Conservation (phyloP, 2,888 invertebrate species). For the Serripes groenlandicus region DNA sequence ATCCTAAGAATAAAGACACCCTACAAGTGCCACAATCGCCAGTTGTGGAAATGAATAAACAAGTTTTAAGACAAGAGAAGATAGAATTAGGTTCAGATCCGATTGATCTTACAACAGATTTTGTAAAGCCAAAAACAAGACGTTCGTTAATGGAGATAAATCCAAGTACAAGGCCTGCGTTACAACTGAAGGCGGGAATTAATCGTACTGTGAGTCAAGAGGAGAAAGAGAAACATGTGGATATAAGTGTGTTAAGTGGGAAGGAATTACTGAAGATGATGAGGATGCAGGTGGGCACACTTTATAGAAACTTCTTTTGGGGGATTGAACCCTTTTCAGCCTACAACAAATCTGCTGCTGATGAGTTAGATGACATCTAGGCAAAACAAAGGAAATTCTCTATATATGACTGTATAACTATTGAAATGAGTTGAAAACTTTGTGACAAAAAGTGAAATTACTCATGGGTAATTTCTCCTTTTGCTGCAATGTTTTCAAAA, state of each 20-base stretch:
- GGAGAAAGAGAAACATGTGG: constrained; percentile 31
- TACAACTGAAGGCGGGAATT: constrained; percentile 47
- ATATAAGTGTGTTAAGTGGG: constrained; percentile 51
- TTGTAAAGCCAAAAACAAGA: constrained; percentile 56
- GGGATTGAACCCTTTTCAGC: no score
- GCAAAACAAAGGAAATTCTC: no score
- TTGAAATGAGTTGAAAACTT: no score
- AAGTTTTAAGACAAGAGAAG: constrained; percentile 47
- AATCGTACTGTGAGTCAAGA: constrained; percentile 29
- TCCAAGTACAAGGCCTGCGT: constrained; percentile 76
- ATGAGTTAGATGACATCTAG: no score
- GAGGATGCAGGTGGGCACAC: constrained; percentile 51
- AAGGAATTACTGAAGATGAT: constrained; percentile 41
- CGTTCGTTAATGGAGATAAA: constrained; percentile 74
- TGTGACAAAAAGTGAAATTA: no score
- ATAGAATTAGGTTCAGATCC: constrained; percentile 48
- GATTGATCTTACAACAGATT: constrained; percentile 58
- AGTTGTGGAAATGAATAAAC: constrained; percentile 32
- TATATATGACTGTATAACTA: no score
- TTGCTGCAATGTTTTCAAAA: no score
- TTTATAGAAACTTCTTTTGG: no score
- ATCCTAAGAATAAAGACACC: not conserved
- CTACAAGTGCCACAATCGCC: not conserved
- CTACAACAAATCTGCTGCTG: no score
- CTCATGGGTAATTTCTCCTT: no score